Conservation (phyloP, 2,888 invertebrate genomes). For the Tribolium freemani region DNA sequence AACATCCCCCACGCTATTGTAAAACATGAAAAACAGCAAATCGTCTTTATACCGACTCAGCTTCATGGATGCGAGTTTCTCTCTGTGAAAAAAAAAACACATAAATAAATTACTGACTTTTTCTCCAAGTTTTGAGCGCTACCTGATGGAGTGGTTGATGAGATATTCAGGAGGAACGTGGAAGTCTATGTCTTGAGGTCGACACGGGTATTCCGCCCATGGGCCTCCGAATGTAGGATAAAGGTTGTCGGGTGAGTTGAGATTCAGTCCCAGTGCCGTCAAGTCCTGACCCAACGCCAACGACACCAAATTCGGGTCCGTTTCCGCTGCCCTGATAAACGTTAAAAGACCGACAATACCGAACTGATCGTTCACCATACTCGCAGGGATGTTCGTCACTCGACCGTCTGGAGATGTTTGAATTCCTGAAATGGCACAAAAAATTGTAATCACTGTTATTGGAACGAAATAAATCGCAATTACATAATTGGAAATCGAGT, state of each 20-base stretch:
- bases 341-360: slow-evolving; percentile 99
- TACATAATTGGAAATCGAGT: too few relatives aligned
- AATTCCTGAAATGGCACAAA: slow-evolving; percentile 75
- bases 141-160: slow-evolving; percentile 94
- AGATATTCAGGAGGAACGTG: slow-evolving; percentile 99
- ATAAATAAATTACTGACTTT: too few relatives aligned
- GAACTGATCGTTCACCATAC: slow-evolving; percentile 99
- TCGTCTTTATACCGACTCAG: slow-evolving; percentile 98
- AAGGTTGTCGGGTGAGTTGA: slow-evolving; percentile 97
- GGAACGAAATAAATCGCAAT: too few relatives aligned
- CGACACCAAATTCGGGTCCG: slow-evolving; percentile 96
- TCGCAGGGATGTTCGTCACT: slow-evolving; percentile 98
- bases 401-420: slow-evolving; percentile 97
- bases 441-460: not conserved
- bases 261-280: slow-evolving; percentile 97
- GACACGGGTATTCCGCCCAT: slow-evolving; percentile 97
- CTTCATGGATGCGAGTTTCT: slow-evolving; percentile 95
- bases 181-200: slow-evolving; percentile 99
- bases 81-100: slow-evolving; percentile 70
- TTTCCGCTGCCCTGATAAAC: slow-evolving; percentile 97
- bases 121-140: slow-evolving; percentile 33
- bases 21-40: slow-evolving; percentile 98
- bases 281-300: slow-evolving; percentile 98
- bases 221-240: slow-evolving; percentile 99
- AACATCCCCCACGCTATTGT: slow-evolving; percentile 98